Evolutionary conservation across 2,888 invertebrate species (phyloP).

Genomic region (Drosophila kokeensis): DNA sequence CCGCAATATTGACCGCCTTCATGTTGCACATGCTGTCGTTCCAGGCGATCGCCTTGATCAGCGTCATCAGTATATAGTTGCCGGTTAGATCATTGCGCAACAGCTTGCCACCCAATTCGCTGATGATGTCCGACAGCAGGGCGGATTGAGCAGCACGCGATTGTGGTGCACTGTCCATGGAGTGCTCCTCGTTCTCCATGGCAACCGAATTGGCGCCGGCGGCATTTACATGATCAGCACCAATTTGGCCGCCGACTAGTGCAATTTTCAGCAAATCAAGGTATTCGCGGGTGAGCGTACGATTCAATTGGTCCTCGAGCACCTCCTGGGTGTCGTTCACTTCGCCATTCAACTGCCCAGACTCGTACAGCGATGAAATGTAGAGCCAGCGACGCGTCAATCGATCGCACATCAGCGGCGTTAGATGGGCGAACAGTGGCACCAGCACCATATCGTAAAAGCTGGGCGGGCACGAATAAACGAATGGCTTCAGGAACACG

Average conservation of each 20-base stretch:
- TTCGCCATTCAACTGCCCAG: slow-evolving; percentile 91
- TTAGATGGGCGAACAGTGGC: slow-evolving; percentile 91
- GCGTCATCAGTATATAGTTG: slow-evolving; percentile 88
- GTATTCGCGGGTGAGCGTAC: slow-evolving; percentile 94
- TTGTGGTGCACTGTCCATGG: slow-evolving; percentile 89
- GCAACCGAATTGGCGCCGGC: slow-evolving; percentile 74
- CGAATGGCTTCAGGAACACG: slow-evolving; percentile 93
- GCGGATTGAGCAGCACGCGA: slow-evolving; percentile 85
- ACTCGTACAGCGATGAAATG: slow-evolving; percentile 90
- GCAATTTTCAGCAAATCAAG: slow-evolving; percentile 92
- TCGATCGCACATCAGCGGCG: slow-evolving; percentile 90
- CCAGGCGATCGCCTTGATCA: slow-evolving; percentile 91
- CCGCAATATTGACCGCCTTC: slow-evolving; percentile 91
- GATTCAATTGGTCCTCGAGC: slow-evolving; percentile 93
- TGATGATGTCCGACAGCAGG: slow-evolving; percentile 90
- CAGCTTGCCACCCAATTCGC: slow-evolving; percentile 92
- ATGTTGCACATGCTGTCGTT: slow-evolving; percentile 93
- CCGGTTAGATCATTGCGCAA: slow-evolving; percentile 89
- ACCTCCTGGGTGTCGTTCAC: slow-evolving; percentile 90
- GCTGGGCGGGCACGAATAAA: slow-evolving; percentile 93
- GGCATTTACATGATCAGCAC: slow-evolving; percentile 68
- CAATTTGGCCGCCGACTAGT: slow-evolving; percentile 89
- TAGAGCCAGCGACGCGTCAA: slow-evolving; percentile 92
- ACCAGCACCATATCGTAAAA: slow-evolving; percentile 91
- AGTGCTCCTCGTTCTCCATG: slow-evolving; percentile 89